These are phyloP conservation scores for Paguma larvata DNA, from an alignment of 2,797 vertebrate genomes.

Conservation along the genomic window DNA sequence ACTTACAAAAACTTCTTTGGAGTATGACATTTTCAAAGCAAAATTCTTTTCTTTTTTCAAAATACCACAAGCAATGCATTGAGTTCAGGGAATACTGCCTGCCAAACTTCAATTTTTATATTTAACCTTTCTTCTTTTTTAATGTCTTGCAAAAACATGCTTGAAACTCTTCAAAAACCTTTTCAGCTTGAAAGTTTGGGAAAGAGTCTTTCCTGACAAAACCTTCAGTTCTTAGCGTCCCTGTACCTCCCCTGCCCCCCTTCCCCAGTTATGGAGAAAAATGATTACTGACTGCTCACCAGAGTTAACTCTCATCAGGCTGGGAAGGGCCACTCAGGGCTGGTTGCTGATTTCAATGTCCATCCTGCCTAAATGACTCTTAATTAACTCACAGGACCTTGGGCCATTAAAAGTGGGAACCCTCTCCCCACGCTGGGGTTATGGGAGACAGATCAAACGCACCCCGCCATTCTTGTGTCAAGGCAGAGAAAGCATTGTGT, in stretches of 20 bases:
- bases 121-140: constrained; percentile 83
- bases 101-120: constrained; percentile 82
- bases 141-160: constrained; percentile 82
- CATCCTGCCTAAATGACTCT: background rate
- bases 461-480: background rate
- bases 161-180: constrained; percentile 81
- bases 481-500: background rate
- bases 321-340: background rate
- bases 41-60: constrained; percentile 81
- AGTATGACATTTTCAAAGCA: constrained; percentile 84
- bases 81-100: constrained; percentile 83
- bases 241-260: background rate
- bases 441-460: background rate
- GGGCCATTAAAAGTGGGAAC: background rate
- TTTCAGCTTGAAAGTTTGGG: constrained; percentile 78
- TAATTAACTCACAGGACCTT: background rate
- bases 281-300: background rate
- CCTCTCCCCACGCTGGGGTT: background rate
- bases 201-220: constrained; percentile 64
- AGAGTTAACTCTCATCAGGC: background rate
- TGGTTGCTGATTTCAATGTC: background rate
- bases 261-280: constrained; percentile 1
- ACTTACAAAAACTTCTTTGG: constrained; percentile 79
- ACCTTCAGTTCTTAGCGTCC: constrained; percentile 49
- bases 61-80: constrained; percentile 84